A percentile compares a stretch with the other conserved stretches of the same genome.
Conservation (phyloP, 2,888 invertebrate species). For the Allygus modestus region DNA sequence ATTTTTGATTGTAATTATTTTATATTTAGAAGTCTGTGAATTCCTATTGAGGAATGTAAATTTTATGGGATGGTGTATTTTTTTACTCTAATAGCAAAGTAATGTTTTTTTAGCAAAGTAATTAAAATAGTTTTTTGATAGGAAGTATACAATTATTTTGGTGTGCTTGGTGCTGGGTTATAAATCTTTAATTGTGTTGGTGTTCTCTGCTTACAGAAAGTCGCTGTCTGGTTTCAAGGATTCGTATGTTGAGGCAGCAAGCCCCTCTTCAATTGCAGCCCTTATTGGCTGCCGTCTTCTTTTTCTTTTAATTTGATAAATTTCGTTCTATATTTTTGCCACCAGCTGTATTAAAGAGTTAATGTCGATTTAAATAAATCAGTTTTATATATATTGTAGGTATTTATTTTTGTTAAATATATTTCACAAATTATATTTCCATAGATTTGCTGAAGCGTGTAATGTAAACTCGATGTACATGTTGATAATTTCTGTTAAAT, state of each 20-base stretch:
- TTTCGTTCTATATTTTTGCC: slow-evolving; percentile 43
- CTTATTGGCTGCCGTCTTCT: not conserved
- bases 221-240: not conserved
- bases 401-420: slow-evolving; percentile 46
- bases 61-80: no score
- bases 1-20: no score
- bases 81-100: no score
- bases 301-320: slow-evolving; percentile 16
- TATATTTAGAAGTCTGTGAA: no score
- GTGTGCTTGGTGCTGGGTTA: no score
- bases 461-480: not conserved
- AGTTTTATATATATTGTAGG: slow-evolving; percentile 50
- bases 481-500: not conserved
- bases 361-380: slow-evolving; percentile 4
- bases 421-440: slow-evolving; percentile 36
- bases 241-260: not conserved
- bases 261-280: not conserved
- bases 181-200: not conserved
- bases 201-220: slow-evolving; percentile 16
- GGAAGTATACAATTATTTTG: no score
- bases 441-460: not conserved
- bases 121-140: no score
- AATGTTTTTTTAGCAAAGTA: no score
- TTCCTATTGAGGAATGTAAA: no score
- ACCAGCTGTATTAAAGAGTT: slow-evolving; percentile 31